phyloP scores from a whole-genome alignment of 2,888 invertebrate species.

The Andrena flavipes region DNA sequence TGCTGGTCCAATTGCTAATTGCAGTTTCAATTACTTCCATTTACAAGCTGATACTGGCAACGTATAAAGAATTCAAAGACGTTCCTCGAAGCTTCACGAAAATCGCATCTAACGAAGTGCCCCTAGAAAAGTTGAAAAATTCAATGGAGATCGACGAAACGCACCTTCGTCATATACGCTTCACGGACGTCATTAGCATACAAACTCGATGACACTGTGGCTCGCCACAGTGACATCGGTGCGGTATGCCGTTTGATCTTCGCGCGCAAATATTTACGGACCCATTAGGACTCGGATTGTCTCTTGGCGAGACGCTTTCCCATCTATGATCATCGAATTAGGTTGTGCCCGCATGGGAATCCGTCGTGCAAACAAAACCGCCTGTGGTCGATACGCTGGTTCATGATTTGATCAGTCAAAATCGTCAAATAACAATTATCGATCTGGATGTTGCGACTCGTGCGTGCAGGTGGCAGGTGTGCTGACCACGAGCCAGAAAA shows the following conservation, averaged over 20 bases:
- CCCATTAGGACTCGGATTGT: constrained; percentile 74
- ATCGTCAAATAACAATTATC: constrained; percentile 40
- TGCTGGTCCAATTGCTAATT: too few relatives aligned
- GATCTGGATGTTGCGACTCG: background rate
- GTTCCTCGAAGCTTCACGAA: too few relatives aligned
- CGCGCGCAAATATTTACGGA: constrained; percentile 78
- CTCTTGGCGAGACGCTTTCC: constrained; percentile 19
- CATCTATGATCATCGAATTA: constrained; percentile 37
- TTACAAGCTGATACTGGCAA: too few relatives aligned
- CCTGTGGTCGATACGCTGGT: constrained; percentile 39
- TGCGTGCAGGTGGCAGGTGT: background rate
- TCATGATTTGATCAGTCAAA: constrained; percentile 45
- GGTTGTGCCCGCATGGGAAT: constrained; percentile 14
- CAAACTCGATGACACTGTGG: constrained; percentile 68
- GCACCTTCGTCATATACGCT: too few relatives aligned
- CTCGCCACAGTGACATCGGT: constrained; percentile 55
- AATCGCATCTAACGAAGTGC: too few relatives aligned
- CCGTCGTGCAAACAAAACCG: constrained; percentile 50
- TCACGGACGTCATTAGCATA: constrained; percentile 63
- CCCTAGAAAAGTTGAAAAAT: too few relatives aligned
- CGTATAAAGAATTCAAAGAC: too few relatives aligned
- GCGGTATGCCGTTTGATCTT: constrained; percentile 60
- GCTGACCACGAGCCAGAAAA: constrained; percentile 20
- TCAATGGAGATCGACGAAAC: too few relatives aligned
- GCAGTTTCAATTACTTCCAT: background rate